Evolutionary conservation across 2,113 vertebrate genomes (phyloP), one percentile per base, ranked within the genome.

Genomic region (Penelope pileata): DNA sequence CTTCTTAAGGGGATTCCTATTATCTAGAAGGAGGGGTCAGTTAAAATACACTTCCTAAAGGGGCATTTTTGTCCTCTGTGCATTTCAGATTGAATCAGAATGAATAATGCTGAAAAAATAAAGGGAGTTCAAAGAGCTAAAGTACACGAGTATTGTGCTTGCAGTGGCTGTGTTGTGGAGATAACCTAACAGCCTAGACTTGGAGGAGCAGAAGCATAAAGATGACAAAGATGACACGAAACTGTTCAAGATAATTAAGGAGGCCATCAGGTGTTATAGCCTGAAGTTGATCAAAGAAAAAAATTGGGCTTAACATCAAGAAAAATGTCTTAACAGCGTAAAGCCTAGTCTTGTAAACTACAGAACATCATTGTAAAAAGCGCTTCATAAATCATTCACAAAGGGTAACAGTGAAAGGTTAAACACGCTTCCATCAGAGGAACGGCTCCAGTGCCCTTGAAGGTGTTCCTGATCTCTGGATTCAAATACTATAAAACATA

Each of bases 251-350:
- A 12, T 56, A 67, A 50, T 93, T 91, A 79, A 85, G 91, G 53
- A 64, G 67, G 70, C 66, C 68, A 78, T 86, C 87, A 79, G 78
- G 86, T 90, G 38, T 93, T 92, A 92, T 86, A 84, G 85, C 82
- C 87, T 91, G 86, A 96, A 95, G 86, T 88, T 95, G 93, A 92
- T 89, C n/a, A n/a, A n/a, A n/a, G 86, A 66, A 85, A 38, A 45
- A 68, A 64, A 36, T 53, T 43, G 21, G 42, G 27, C 24, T 88
- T 56, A 68, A 53, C 12, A 43, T 24, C 66, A 34, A 70, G 48
- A 15, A 70, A 38, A 7, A 12, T 5, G 47, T 85, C 68, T 86
- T 54, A 74, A 30, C 48, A 90, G 56, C 38, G 38, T 63, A 12
- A 19, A 88, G 51, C 38, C 34, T 72, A 11, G 11, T 77, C 72